phyloP scores from a whole-genome alignment of 2,797 vertebrate species.

The Oreochromis mossambicus region DNA sequence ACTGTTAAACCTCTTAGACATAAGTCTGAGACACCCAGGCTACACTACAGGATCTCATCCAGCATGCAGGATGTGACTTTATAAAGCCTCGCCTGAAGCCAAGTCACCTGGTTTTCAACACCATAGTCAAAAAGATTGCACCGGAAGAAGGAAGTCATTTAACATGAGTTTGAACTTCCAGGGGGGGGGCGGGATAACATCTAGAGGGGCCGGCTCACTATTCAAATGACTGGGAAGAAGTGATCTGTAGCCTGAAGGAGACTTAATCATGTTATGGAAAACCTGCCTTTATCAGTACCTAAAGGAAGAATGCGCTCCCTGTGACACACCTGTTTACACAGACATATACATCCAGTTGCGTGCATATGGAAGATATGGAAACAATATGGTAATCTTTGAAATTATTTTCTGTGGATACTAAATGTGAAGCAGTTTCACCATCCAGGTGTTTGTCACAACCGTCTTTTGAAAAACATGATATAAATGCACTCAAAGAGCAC shows the following conservation, averaged over 20 bases:
- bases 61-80: slow-evolving; percentile 71
- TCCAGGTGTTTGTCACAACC: not conserved
- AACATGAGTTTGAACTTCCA: slow-evolving; percentile 63
- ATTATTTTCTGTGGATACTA: not conserved
- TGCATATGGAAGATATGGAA: not conserved
- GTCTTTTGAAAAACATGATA: not conserved
- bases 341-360: not conserved
- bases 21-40: slow-evolving; percentile 56
- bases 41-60: slow-evolving; percentile 57
- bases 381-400: not conserved
- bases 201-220: slow-evolving; percentile 34
- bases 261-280: slow-evolving; percentile 44
- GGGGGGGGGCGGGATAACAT: slow-evolving; percentile 17
- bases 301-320: slow-evolving; percentile 24
- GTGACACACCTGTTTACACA: not conserved
- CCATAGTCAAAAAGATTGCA: slow-evolving; percentile 64
- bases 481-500: not conserved
- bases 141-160: slow-evolving; percentile 75
- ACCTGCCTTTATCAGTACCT: slow-evolving; percentile 38
- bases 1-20: slow-evolving; percentile 68
- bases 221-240: slow-evolving; percentile 51
- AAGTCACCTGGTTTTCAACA: slow-evolving; percentile 76
- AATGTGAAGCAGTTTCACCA: not conserved
- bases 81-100: slow-evolving; percentile 66
- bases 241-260: slow-evolving; percentile 39